These are phyloP conservation scores for Stegostoma tigrinum DNA, from an alignment of 2,113 vertebrate species.

Conservation along the genomic window DNA sequence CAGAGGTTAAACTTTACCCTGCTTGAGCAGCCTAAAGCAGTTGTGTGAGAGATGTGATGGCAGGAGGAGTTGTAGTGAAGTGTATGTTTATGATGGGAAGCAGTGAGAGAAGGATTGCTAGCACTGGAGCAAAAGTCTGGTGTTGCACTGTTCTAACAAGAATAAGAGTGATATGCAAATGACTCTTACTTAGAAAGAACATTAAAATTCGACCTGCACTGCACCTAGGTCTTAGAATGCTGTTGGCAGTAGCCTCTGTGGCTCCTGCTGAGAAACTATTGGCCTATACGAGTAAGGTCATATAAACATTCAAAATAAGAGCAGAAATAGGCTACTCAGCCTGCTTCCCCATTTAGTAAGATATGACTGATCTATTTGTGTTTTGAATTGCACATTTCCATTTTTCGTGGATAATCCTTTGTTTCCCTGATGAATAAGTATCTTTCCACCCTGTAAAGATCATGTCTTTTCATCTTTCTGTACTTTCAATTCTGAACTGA, in stretches of 20 bases:
- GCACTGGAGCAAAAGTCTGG: not conserved
- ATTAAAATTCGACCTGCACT: not conserved
- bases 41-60: not conserved
- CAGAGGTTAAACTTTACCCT: no score
- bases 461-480: no score
- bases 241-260: not conserved
- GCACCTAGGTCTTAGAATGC: not conserved
- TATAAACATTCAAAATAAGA: no score
- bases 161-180: not conserved
- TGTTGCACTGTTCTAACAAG: not conserved
- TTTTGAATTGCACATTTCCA: no score
- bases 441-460: no score
- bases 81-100: not conserved
- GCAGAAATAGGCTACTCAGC: no score
- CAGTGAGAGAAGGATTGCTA: not conserved
- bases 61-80: not conserved
- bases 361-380: no score
- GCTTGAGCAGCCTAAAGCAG: not conserved
- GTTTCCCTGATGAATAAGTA: no score
- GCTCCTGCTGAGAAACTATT: not conserved
- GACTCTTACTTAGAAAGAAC: not conserved
- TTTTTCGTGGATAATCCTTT: no score
- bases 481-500: no score
- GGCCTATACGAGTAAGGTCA: no score
- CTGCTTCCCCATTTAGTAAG: no score